These are phyloP conservation scores for Bimastos eiseni DNA, from an alignment of 2,888 invertebrate species.

Conservation along the genomic window DNA sequence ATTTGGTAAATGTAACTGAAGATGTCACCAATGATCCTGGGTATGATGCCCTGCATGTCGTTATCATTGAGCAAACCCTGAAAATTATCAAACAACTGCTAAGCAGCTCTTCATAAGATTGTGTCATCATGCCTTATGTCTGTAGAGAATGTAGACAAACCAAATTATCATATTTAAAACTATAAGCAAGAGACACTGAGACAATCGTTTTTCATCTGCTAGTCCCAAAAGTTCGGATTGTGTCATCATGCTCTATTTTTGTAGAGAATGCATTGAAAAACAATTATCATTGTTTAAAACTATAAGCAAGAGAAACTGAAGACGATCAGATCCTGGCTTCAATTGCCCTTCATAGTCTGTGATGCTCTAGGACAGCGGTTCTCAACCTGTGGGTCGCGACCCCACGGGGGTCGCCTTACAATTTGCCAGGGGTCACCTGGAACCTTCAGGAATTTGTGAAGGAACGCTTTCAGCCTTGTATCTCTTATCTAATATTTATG, in stretches of 20 bases:
- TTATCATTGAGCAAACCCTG: constrained; percentile 65
- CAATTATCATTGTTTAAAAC: not conserved
- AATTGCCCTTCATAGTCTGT: not conserved
- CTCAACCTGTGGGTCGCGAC: too few relatives aligned
- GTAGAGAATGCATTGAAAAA: not conserved
- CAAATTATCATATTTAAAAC: not conserved
- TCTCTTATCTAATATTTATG: too few relatives aligned
- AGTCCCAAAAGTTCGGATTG: too few relatives aligned
- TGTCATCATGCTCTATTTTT: not conserved
- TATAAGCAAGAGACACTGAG: not conserved
- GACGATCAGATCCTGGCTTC: not conserved
- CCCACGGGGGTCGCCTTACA: too few relatives aligned
- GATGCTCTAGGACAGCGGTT: not conserved
- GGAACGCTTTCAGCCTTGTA: too few relatives aligned
- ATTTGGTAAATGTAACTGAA: constrained; percentile 99
- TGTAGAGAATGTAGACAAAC: not conserved
- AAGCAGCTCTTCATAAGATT: not conserved
- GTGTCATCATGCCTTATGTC: not conserved
- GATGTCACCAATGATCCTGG: constrained; percentile 97
- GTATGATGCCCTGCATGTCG: constrained; percentile 77
- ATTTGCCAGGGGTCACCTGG: too few relatives aligned
- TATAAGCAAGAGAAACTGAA: not conserved
- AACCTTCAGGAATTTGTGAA: too few relatives aligned
- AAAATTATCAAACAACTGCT: not conserved
- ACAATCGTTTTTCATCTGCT: too few relatives aligned